These are phyloP conservation scores for Mallateleia sp. DNA, from an alignment of 2,888 invertebrate species.

Conservation along the genomic window DNA sequence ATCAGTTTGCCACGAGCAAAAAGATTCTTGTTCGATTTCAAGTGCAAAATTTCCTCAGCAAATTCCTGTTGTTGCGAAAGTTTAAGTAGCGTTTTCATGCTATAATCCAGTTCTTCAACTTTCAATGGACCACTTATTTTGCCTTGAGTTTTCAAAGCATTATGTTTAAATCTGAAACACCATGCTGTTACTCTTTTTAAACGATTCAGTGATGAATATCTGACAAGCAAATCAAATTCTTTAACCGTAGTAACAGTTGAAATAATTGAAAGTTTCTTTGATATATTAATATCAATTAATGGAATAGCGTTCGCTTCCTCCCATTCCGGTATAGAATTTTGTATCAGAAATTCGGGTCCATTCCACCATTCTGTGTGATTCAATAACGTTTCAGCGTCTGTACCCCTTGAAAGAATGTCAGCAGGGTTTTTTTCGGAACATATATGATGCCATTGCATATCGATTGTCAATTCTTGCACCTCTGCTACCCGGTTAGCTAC, in stretches of 20 bases:
- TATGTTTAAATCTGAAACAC: conserved; percentile 14
- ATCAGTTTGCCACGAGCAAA: background rate
- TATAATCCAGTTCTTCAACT: conserved; percentile 2
- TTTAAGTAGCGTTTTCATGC: conserved; percentile 2
- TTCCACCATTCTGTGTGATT: background rate
- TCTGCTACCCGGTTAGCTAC: conserved; percentile 29
- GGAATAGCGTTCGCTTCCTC: background rate
- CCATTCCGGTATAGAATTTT: background rate
- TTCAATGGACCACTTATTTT: background rate
- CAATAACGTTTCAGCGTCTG: background rate
- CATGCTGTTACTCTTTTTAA: conserved; percentile 19
- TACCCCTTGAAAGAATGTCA: conserved; percentile 10
- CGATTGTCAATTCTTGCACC: conserved; percentile 6
- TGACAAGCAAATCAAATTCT: background rate
- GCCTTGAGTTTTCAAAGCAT: conserved; percentile 9
- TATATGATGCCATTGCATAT: conserved; percentile 16
- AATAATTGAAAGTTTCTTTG: background rate
- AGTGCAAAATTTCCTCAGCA: background rate
- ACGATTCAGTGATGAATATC: conserved; percentile 8
- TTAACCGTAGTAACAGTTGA: background rate
- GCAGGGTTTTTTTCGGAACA: conserved; percentile 1
- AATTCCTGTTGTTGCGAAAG: conserved; percentile 15
- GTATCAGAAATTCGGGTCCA: conserved; percentile 1
- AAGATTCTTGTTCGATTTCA: conserved; percentile 27
- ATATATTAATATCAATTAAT: background rate